Evolutionary conservation across 2,113 vertebrate species (phyloP), one percentile per base, ranked within the genome.

Genomic region (Pachyramphus minor): DNA sequence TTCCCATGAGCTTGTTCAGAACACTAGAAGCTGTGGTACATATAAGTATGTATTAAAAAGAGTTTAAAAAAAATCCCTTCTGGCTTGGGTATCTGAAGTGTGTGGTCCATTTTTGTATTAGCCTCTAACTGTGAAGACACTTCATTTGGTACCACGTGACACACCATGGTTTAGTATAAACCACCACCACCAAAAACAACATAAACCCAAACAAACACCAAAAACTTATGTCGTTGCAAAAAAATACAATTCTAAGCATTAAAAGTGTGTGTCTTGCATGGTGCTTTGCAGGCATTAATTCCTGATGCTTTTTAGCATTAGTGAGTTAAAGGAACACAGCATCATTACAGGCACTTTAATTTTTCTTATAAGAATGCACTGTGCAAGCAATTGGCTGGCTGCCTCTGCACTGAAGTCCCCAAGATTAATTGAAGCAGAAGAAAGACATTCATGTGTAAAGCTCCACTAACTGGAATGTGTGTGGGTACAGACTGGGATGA

Each of bases 331-430:
- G 30, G 17, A 87, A 87, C 47, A 74, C 30, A 71, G 30, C 4
- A 0, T 78, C 4, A 15, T 52, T 84, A 63, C 17, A 78, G 33
- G 30, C 20, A 71, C 53, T 91, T 76, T 79, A 93, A 80, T 87
- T 75, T 62, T 84, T 90, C 14, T 53, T 87, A 1, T 1, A 66
- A 74, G 88, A 96, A 93, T 71, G 59, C 25, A 39, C 55, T 55
- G 28, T 73, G n/a, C 64, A 86, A 94, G 68, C 72, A 79, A 39
- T n/a, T 80, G 67, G 9, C 53, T 93, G 78, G 58, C 63, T 83
- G 63, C 72, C 59, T 74, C 63, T 94, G 44, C 45, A 41, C 14
- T 11, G 22, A 53, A 64, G 71, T 85, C 66, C 9, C 14, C 0
- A 3, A 37, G 53, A 62, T 64, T 41, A 73, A 80, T 0, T 71